These are phyloP conservation scores for Pelosia muscerda DNA, from an alignment of 2,888 invertebrate species.

Conservation along the genomic window DNA sequence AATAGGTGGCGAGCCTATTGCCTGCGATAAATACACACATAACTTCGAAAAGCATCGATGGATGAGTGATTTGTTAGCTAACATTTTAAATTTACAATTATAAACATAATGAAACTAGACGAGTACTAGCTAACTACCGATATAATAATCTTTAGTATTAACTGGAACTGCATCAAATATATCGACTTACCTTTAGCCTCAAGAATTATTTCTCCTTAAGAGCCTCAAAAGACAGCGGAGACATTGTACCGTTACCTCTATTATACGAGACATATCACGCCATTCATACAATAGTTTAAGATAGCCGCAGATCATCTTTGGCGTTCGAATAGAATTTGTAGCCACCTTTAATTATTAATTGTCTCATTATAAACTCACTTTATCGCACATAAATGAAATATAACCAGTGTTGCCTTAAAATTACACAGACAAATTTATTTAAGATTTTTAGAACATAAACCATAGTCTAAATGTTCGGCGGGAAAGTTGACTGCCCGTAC, in stretches of 20 bases:
- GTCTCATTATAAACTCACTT: not conserved
- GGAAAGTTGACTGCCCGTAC: not conserved
- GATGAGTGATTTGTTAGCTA: not conserved
- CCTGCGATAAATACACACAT: too few species aligned
- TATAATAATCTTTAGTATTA: not conserved
- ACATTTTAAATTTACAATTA: not conserved
- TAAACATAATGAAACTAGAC: not conserved
- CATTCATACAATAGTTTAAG: conserved; percentile 31
- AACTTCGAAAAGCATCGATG: too few species aligned
- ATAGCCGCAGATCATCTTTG: conserved; percentile 20
- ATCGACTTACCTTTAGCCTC: not conserved
- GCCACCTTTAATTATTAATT: not conserved
- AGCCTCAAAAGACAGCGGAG: conserved; percentile 49
- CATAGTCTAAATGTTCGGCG: not conserved
- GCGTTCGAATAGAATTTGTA: conserved; percentile 23
- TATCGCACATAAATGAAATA: not conserved
- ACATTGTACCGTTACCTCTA: conserved; percentile 42
- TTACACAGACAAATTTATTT: not conserved
- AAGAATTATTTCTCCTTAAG: not conserved
- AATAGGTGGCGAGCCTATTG: too few species aligned
- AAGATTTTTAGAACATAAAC: not conserved
- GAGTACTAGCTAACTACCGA: not conserved
- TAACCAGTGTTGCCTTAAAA: not conserved
- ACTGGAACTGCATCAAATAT: not conserved
- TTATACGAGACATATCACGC: conserved; percentile 52